phyloP scores from a whole-genome alignment of 2,888 invertebrate genomes.

The Nomada ferruginata region DNA sequence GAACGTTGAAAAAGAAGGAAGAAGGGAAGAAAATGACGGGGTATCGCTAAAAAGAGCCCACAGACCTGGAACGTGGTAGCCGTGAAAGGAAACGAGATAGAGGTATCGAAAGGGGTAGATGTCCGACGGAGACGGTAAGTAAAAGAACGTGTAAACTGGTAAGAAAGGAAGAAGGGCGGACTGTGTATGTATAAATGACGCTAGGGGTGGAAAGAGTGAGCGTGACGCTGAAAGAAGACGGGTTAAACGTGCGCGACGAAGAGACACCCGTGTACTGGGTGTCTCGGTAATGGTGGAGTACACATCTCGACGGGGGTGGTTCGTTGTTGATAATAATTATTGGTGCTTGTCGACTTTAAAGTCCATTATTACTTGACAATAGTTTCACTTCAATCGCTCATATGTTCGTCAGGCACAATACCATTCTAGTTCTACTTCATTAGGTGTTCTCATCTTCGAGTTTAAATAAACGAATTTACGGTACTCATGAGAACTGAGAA shows the following conservation, averaged over 20 bases:
- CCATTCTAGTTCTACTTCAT: no score
- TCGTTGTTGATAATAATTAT: no score
- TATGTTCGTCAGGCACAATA: no score
- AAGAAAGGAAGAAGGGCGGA: constrained; percentile 1
- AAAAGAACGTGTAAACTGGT: not conserved
- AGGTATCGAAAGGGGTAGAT: constrained; percentile 12
- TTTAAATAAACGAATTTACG: no score
- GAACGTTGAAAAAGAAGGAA: not conserved
- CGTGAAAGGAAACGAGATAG: constrained; percentile 14
- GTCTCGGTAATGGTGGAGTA: not conserved
- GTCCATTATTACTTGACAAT: no score
- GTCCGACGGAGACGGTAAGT: not conserved
- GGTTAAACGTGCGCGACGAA: not conserved
- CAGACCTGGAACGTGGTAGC: not conserved
- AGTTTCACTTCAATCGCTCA: no score
- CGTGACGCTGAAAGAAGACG: constrained; percentile 19
- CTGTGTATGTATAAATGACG: constrained; percentile 42
- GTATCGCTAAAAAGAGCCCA: not conserved
- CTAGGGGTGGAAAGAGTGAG: constrained; percentile 23
- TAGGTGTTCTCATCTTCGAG: no score
- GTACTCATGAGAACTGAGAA: no score
- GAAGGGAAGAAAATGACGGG: not conserved
- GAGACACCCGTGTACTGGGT: not conserved
- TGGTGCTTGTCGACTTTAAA: no score
- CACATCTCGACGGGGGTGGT: not conserved